Conservation (phyloP, 2,797 vertebrate species). For the Carcharodon carcharias region DNA sequence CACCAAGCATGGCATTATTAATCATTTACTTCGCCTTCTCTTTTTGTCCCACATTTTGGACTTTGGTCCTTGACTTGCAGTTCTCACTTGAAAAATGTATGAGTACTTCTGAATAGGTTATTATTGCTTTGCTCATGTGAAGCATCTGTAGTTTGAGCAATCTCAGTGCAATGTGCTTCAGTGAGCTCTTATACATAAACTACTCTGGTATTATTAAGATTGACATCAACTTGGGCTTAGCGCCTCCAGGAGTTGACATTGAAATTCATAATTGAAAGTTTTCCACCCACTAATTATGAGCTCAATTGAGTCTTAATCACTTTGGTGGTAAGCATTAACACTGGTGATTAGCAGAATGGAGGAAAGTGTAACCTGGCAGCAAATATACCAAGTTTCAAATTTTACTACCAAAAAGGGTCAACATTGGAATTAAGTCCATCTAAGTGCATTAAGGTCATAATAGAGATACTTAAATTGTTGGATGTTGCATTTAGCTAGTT, state of each 20-base stretch:
- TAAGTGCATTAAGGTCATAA: neutral
- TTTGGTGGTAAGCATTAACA: conserved; percentile 1
- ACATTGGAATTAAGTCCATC: neutral
- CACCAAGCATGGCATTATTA: neutral
- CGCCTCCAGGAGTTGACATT: neutral
- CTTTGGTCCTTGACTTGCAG: neutral
- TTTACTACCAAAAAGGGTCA: neutral
- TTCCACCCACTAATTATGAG: conserved; percentile 27
- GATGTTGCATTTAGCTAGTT: neutral
- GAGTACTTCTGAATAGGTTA: neutral
- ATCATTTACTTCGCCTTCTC: neutral
- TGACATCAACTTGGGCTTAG: conserved; percentile 18
- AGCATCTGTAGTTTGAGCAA: neutral
- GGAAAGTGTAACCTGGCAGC: conserved; percentile 3
- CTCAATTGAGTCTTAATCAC: conserved; percentile 35
- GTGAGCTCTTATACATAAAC: neutral
- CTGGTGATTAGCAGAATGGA: neutral
- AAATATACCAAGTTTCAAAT: conserved; percentile 16
- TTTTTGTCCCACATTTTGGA: neutral
- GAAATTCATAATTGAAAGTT: conserved; percentile 36
- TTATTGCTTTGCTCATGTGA: neutral
- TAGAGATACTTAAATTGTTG: neutral
- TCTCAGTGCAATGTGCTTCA: neutral
- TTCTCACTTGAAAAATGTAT: neutral
- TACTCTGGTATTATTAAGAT: neutral